A percentile compares a stretch with the other conserved stretches of the same genome.
Conservation (phyloP, 2,888 invertebrate genomes). For the Auanema sp. region DNA sequence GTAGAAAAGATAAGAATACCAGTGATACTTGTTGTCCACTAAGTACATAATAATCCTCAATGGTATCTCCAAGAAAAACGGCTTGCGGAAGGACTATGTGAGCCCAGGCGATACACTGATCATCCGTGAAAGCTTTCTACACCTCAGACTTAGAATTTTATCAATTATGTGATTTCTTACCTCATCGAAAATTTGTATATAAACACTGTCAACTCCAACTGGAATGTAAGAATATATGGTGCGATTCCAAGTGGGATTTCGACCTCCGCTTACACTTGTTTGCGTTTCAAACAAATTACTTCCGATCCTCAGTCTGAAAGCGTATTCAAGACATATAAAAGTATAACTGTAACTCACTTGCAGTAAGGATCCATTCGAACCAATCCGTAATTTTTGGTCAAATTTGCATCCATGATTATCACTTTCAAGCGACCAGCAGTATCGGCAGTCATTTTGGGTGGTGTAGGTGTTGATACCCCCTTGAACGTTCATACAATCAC, state of each 20-base stretch:
- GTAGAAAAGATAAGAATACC: not conserved
- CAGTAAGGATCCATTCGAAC: slow-evolving; percentile 57
- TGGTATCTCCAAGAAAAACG: slow-evolving; percentile 81
- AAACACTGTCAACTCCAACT: slow-evolving; percentile 83
- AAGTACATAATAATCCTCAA: slow-evolving; percentile 91
- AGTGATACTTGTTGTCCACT: slow-evolving; percentile 80
- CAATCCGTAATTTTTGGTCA: slow-evolving; percentile 60
- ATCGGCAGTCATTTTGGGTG: slow-evolving; percentile 17
- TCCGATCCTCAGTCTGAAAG: slow-evolving; percentile 83
- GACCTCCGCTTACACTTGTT: slow-evolving; percentile 84
- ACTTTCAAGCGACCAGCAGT: slow-evolving; percentile 62
- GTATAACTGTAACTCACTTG: slow-evolving; percentile 21
- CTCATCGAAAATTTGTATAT: slow-evolving; percentile 93
- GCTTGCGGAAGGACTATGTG: slow-evolving; percentile 83
- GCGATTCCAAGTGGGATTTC: slow-evolving; percentile 86
- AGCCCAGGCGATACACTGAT: slow-evolving; percentile 92
- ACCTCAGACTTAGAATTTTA: slow-evolving; percentile 19
- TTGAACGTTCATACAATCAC: no score
- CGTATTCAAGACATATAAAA: not conserved
- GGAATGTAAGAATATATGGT: slow-evolving; percentile 88
- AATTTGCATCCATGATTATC: slow-evolving; percentile 58
- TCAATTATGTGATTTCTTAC: slow-evolving; percentile 49
- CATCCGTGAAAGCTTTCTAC: slow-evolving; percentile 86
- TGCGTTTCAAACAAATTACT: slow-evolving; percentile 94
- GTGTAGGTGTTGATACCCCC: no score